Conservation (phyloP, 1,140 invertebrate species). For the Nebria ingens region DNA sequence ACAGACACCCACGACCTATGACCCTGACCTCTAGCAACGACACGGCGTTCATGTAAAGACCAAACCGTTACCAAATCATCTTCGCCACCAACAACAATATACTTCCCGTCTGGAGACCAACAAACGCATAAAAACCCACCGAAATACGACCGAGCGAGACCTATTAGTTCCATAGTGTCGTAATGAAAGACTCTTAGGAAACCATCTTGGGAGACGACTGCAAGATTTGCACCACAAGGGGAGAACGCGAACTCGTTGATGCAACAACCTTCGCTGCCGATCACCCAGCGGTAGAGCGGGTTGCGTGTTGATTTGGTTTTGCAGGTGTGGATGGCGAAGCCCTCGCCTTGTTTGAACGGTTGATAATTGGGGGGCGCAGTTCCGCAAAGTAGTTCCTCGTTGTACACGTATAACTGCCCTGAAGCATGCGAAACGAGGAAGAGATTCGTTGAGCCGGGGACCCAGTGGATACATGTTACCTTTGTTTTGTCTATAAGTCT, state of each 20-base stretch:
- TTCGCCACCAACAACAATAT: constrained; percentile 94
- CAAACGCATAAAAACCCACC: constrained; percentile 92
- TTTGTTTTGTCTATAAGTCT: constrained; percentile 95
- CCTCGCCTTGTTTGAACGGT: constrained; percentile 89
- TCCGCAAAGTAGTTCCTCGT: constrained; percentile 87
- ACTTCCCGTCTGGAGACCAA: constrained; percentile 95
- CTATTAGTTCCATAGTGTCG: constrained; percentile 91
- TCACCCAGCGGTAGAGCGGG: constrained; percentile 61
- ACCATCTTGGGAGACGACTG: constrained; percentile 91
- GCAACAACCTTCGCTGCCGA: constrained; percentile 45
- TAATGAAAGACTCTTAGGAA: constrained; percentile 95
- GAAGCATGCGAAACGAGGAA: constrained; percentile 92
- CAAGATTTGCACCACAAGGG: constrained; percentile 84
- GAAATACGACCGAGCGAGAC: constrained; percentile 89
- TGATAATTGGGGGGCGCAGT: constrained; percentile 81
- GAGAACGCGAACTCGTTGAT: constrained; percentile 98
- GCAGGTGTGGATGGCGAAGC: constrained; percentile 88
- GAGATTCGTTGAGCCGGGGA: constrained; percentile 84
- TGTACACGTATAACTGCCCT: constrained; percentile 96
- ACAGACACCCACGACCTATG: constrained; percentile 94
- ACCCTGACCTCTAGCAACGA: constrained; percentile 90
- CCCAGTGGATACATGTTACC: constrained; percentile 97
- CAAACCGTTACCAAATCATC: constrained; percentile 98
- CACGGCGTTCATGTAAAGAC: constrained; percentile 84
- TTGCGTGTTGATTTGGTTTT: constrained; percentile 95